Base-by-base conservation (phyloP, 2,113 vertebrate species). In the Ovibos moschatus region DNA sequence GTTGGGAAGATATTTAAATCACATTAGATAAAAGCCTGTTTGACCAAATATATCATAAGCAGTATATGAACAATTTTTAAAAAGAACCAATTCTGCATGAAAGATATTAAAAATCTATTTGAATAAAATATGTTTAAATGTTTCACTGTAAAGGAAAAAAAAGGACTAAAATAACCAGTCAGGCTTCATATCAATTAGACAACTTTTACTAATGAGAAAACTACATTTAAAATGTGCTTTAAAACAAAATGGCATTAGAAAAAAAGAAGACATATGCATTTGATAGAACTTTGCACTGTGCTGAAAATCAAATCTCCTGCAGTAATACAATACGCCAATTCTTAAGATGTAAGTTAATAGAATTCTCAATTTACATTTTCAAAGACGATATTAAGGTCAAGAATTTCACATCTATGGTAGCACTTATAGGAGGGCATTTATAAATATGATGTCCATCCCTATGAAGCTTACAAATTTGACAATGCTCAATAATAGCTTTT, bases 201-300 rank as follows among this genome's bases (percentile, higher is more conserved):
- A 99, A 99, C 98, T 98, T 99, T 99, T 99, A 99, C 99, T 99
- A 99, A 99, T 99, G 99, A 99, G 99, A 99, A 99, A 97, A 98
- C 98, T 99, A 99, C 99, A 99, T 99, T 99, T 99, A 99, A 99
- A 99, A 99, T 98, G 99, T 98, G 98, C 98, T 98, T 99, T 99
- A 98, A 99, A 99, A 98, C 98, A 99, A 99, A 98, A 99, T 98
- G 97, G 97, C 98, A 99, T 98, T 99, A 99, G 98, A 98, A 99
- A 99, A 99, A 96, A 98, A 76, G 43, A 43, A 99, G 97, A 98
- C 97, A 98, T 97, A 99, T 95, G 96, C 98, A 98, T 99, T 98
- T 99, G 97, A 97, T 98, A 99, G 98, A 99, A 99, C 98, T 98
- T 97, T 98, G 98, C 98, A 98, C 98, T 98, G 98, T 98, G 98